Base-by-base conservation (phyloP, 2,113 vertebrate species). In the Poeciliopsis occidentalis region DNA sequence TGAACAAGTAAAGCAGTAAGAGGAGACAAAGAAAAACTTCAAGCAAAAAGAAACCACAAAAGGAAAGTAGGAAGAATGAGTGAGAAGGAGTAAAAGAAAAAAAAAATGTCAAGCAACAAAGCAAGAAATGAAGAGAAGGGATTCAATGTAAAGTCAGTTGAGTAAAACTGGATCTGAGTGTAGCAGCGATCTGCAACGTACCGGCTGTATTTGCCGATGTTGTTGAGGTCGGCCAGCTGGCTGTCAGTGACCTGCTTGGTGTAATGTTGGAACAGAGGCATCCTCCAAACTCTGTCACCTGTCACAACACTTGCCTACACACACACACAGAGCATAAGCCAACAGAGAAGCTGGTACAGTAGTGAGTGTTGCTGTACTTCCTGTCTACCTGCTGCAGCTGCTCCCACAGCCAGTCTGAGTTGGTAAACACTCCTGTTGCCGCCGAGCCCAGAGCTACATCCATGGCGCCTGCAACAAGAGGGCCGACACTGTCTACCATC, bases 211-310 rank as follows among this genome's bases (percentile, higher is more conserved):
- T 98, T 99, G 27, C 98, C 98, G 19, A 98, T 24, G 88, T 99
- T 99, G 89, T 97, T 99, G 75, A 99, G 79, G 89, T 99, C 98
- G n/a, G 98, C 98, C 76, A 99, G 96, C 34, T 96, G 95, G 80
- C 95, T 93, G 31, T 99, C 97, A 41, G 95, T 95, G 63, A 99
- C 91, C 89, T 99, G 98, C 87, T 86, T 95, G 71, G 96, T 97
- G 82, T 99, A 99, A 87, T 99, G 98, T 54, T 99, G 94, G 89
- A 97, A 99, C 75, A 99, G 95, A 73, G 98, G 98, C 98, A 99
- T 99, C 80, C 98, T 95, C 98, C 98, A 99, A 63, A 99, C 96
- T 72, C 98, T 92, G 92, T 99, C 98, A 51, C 98, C 98, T 1
- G 98, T 99, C 81, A 97, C 87, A 76, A 97, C 67, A 75, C 97